Evolutionary conservation across 2,113 vertebrate species (phyloP).

Genomic region (Calidris pugnax): DNA sequence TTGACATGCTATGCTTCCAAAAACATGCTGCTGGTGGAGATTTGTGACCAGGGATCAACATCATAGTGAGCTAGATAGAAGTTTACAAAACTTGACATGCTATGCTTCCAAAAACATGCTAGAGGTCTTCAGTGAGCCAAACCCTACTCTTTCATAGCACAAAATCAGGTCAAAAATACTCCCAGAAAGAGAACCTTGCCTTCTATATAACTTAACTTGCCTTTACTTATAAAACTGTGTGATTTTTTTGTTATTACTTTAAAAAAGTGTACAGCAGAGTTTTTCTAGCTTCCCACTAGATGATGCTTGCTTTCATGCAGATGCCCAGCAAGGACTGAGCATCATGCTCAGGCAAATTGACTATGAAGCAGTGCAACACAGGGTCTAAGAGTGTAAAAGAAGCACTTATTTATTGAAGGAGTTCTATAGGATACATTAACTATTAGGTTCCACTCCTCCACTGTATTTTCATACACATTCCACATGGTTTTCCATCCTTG

Average conservation of each 20-base stretch:
- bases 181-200: neutral
- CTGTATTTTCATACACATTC: neutral
- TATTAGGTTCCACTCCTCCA: neutral
- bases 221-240: neutral
- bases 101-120: neutral
- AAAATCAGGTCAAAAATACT: neutral
- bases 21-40: neutral
- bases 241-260: neutral
- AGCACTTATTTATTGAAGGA: neutral
- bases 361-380: accelerated
- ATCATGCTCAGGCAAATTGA: neutral
- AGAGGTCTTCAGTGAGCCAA: neutral
- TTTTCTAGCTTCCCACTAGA: neutral
- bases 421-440: neutral
- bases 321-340: neutral
- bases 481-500: neutral
- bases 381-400: neutral
- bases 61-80: neutral
- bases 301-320: neutral
- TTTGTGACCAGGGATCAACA: neutral
- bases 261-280: neutral
- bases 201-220: neutral
- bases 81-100: neutral
- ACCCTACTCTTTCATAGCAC: neutral
- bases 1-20: neutral